Percentiles rank a stretch among this genome's conserved stretches.
phyloP scores from a whole-genome alignment of 2,888 invertebrate genomes.

The Lasioglossum vierecki region DNA sequence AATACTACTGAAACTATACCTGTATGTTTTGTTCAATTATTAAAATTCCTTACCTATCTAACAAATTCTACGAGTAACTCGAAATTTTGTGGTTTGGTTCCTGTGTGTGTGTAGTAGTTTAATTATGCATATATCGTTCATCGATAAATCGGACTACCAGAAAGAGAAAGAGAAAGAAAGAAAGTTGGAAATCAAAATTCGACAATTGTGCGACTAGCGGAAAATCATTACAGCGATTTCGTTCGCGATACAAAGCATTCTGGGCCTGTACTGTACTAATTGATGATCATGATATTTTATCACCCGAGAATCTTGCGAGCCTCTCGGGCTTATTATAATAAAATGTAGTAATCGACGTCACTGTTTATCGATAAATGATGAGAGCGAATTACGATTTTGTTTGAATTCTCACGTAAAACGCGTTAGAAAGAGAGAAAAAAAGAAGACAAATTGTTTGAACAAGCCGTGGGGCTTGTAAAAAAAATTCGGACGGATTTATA shows the following conservation, averaged over 20 bases:
- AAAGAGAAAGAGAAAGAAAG: neutral
- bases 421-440: constrained; percentile 51
- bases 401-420: constrained; percentile 56
- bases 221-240: constrained; percentile 33
- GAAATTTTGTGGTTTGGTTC: constrained; percentile 68
- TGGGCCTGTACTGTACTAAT: constrained; percentile 37
- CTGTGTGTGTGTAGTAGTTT: constrained; percentile 70
- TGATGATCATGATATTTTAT: constrained; percentile 29
- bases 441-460: constrained; percentile 41
- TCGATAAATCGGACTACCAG: constrained; percentile 65
- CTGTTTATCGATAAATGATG: constrained; percentile 66
- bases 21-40: constrained; percentile 81
- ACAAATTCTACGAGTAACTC: constrained; percentile 76
- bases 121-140: constrained; percentile 69
- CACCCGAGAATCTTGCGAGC: constrained; percentile 9
- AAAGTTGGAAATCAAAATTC: constrained; percentile 20
- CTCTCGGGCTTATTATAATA: constrained; percentile 36
- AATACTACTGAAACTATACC: constrained; percentile 83
- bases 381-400: constrained; percentile 57
- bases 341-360: constrained; percentile 53
- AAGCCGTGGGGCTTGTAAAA: constrained; percentile 40
- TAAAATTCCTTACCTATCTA: constrained; percentile 76
- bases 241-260: constrained; percentile 46
- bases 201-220: constrained; percentile 7
- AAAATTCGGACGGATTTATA: constrained; percentile 48